Percentiles rank a stretch among this genome's conserved stretches.
These are phyloP conservation scores for Smittia aterrima DNA, from an alignment of 2,888 invertebrate genomes.

Conservation along the genomic window DNA sequence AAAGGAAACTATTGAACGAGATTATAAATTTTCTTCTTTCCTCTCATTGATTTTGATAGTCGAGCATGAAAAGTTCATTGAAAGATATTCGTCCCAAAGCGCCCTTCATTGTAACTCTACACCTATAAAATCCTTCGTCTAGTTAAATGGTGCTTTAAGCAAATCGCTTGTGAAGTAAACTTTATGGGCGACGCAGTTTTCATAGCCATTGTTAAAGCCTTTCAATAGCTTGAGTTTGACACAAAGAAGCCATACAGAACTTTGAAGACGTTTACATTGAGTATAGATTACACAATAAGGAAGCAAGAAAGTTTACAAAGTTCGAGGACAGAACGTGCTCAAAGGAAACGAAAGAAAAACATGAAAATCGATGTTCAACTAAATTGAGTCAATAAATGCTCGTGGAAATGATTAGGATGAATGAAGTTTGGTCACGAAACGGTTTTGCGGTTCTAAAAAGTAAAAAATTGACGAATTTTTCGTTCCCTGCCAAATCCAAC, in stretches of 20 bases:
- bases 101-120: neutral
- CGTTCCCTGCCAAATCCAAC: too few relatives aligned
- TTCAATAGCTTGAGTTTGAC: constrained; percentile 2
- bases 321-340: neutral
- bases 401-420: neutral
- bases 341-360: neutral
- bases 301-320: neutral
- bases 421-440: neutral
- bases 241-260: neutral
- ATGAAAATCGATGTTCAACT: neutral
- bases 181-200: neutral
- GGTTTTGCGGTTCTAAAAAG: neutral
- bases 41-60: neutral
- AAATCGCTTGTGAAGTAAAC: neutral
- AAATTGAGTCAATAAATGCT: neutral
- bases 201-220: neutral
- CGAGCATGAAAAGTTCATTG: neutral
- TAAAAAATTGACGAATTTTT: too few relatives aligned
- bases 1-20: neutral
- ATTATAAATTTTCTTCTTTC: neutral
- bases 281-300: neutral
- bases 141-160: neutral
- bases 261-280: neutral
- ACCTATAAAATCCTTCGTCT: too few relatives aligned
- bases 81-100: neutral